Conservation (phyloP, 37 sponge, comb jelly and placozoan species). For the Halichondria panicea region DNA sequence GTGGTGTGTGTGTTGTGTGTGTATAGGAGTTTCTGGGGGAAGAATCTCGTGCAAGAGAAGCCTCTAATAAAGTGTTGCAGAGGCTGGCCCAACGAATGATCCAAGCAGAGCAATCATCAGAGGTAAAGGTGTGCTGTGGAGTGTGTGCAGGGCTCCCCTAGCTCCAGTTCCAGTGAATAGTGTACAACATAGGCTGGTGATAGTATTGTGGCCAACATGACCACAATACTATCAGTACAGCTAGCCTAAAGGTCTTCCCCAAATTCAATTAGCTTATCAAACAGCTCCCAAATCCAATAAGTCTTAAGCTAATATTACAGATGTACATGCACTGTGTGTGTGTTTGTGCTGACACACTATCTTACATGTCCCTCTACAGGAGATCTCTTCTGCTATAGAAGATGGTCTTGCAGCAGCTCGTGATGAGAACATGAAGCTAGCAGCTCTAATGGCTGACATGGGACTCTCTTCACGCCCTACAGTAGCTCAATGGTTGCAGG, state of each 20-base stretch:
- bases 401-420: constrained; percentile 33
- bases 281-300: not conserved
- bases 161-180: not conserved
- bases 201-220: too few relatives aligned
- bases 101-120: constrained; percentile 27
- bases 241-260: too few relatives aligned
- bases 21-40: constrained; percentile 16
- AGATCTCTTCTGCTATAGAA: constrained; percentile 40
- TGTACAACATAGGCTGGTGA: not conserved
- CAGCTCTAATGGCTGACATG: constrained; percentile 36
- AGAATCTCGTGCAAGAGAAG: constrained; percentile 26
- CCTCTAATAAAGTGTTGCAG: constrained; percentile 27
- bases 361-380: constrained; percentile 7
- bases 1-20: not conserved
- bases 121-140: constrained; percentile 7
- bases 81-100: constrained; percentile 25
- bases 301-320: not conserved
- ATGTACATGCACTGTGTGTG: not conserved
- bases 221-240: too few relatives aligned
- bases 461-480: constrained; percentile 66
- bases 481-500: constrained; percentile 82
- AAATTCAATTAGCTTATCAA: not conserved
- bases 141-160: not conserved
- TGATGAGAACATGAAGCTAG: constrained; percentile 49
- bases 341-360: not conserved